Evolutionary conservation across 1,140 invertebrate genomes (phyloP), one percentile per base, ranked within the genome.

Genomic region (Drosophila punjabiensis): DNA sequence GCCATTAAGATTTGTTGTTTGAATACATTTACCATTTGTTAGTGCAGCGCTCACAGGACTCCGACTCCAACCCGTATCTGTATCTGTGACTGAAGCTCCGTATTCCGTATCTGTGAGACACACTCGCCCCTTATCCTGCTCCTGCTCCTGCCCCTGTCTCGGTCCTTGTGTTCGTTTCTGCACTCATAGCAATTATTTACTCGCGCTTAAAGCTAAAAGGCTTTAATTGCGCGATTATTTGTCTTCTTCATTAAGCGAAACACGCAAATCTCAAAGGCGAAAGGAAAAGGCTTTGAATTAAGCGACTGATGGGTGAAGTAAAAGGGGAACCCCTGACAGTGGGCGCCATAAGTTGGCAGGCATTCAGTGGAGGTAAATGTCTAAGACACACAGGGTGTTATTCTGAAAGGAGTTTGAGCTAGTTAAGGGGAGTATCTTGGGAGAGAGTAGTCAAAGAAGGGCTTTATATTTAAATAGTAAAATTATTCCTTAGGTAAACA

Each of bases 161-260:
- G 43, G 20, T 69, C 60, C 64, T 60, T 80, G 84, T 81, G 53
- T 71, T 70, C 61, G 79, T 61, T 76, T 90, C 76, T 91, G 86
- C 87, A 91, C 88, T 91, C 89, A 80, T 81, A 91, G 88, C 89
- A 92, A 92, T 92, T 92, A 92, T 92, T 92, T 92, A 92, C 85
- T 77, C 79, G 89, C 82, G 85, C 89, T 92, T 92, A 90, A 89
- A 88, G 89, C 89, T 92, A 92, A 92, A 92, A 92, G 89, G 89
- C 89, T 92, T 92, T 92, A 92, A 92, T 92, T 92, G 89, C 85
- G 77, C 89, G 89, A 92, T 92, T 92, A 92, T 92, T 92, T 92
- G 89, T 92, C 89, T 92, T 92, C 89, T 92, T 92, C 80, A 90
- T 92, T 86, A 90, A 82, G 82, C 80, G 90, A 86, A 92, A 92